Evolutionary conservation across 2,888 invertebrate species (phyloP).

Genomic region (Pristionchus exspectatus): DNA sequence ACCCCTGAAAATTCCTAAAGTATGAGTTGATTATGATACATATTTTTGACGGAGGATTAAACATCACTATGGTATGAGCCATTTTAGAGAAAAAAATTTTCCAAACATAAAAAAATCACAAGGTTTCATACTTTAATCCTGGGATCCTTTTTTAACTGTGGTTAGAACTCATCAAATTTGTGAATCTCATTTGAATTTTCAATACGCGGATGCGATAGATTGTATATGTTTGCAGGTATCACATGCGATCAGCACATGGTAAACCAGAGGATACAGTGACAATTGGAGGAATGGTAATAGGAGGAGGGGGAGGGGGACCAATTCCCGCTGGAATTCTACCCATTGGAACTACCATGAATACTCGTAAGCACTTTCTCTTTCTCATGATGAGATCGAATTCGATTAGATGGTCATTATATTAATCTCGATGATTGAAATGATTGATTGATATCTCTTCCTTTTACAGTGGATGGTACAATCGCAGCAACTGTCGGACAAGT

Average conservation of each 20-base stretch:
- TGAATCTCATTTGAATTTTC: too few species aligned
- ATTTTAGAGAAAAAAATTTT: too few species aligned
- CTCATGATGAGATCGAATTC: not conserved
- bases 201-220: too few species aligned
- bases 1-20: too few species aligned
- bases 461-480: not conserved
- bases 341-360: not conserved
- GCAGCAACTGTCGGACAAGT: not conserved
- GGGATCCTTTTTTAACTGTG: too few species aligned
- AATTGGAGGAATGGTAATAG: not conserved
- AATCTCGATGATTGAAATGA: not conserved
- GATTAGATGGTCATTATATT: not conserved
- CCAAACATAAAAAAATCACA: too few species aligned
- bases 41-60: too few species aligned
- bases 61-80: too few species aligned
- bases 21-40: too few species aligned
- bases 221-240: slow-evolving; percentile 33
- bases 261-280: not conserved
- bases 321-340: not conserved
- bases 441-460: not conserved
- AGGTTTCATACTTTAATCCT: too few species aligned
- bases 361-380: not conserved
- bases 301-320: slow-evolving; percentile 11
- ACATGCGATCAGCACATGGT: slow-evolving; percentile 40
- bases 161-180: too few species aligned